Conservation (phyloP, 2,797 vertebrate species). For the Acipenser ruthenus region DNA sequence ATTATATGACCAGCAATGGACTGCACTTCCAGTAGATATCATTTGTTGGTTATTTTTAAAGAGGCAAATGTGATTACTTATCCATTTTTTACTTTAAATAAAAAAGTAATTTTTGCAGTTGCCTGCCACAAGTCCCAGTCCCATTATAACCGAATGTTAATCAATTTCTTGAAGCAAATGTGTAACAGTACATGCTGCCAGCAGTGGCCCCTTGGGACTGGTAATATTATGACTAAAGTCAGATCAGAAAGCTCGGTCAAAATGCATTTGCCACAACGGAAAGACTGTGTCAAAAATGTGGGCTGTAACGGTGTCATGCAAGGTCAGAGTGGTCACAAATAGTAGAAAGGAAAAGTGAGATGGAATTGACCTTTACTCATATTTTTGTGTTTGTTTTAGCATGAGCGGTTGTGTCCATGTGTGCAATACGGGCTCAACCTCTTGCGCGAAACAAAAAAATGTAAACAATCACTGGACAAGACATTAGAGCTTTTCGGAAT, state of each 20-base stretch:
- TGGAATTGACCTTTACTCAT: no score
- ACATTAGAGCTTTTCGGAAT: no score
- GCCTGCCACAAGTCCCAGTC: constrained; percentile 39
- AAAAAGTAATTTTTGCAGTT: constrained; percentile 38
- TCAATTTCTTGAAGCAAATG: constrained; percentile 48
- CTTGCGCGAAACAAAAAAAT: no score
- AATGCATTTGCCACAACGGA: background rate
- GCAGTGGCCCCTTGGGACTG: constrained; percentile 22
- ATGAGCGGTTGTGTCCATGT: no score
- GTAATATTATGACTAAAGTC: constrained; percentile 7
- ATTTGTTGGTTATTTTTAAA: constrained; percentile 36
- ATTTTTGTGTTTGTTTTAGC: no score
- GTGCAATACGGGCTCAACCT: no score
- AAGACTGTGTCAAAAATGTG: background rate
- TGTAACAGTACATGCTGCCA: constrained; percentile 45
- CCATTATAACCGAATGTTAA: constrained; percentile 54
- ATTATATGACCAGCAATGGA: constrained; percentile 40
- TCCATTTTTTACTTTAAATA: constrained; percentile 38
- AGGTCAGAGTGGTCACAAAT: no score
- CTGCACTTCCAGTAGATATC: constrained; percentile 43
- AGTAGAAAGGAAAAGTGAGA: no score
- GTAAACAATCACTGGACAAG: no score
- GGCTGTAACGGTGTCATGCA: background rate
- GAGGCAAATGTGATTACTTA: constrained; percentile 37
- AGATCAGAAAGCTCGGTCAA: constrained; percentile 4